Evolutionary conservation across 1,140 invertebrate genomes (phyloP).

Genomic region (Bradynema listronoti): DNA sequence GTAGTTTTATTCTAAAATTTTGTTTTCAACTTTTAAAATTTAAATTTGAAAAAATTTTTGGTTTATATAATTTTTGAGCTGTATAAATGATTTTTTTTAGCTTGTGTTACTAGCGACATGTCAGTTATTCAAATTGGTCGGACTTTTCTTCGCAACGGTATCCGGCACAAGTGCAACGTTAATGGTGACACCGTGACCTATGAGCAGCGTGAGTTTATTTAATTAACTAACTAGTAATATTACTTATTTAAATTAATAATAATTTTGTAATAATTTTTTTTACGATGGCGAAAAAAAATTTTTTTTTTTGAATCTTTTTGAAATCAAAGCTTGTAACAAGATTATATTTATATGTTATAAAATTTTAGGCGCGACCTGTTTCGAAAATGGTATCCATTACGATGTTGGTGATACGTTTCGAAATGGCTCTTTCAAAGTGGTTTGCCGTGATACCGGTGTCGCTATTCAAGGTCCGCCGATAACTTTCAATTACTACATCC

Average conservation of each 20-base stretch:
- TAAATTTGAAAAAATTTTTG: no score
- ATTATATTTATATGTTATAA: not conserved
- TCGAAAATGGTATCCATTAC: constrained; percentile 55
- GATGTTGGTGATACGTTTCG: constrained; percentile 53
- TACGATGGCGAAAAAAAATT: no score
- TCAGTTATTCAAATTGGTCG: constrained; percentile 56
- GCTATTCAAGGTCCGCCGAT: constrained; percentile 37
- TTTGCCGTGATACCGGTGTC: constrained; percentile 48
- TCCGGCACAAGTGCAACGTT: constrained; percentile 47
- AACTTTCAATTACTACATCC: not conserved
- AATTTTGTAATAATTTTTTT: not conserved
- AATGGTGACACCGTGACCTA: constrained; percentile 55
- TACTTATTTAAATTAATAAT: not conserved
- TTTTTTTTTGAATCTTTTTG: no score
- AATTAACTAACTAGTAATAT: constrained; percentile 5
- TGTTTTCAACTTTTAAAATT: constrained; percentile 2
- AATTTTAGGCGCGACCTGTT: constrained; percentile 52
- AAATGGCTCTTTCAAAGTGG: constrained; percentile 55
- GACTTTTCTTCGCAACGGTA: constrained; percentile 49
- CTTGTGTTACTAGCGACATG: constrained; percentile 51
- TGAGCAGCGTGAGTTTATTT: constrained; percentile 46
- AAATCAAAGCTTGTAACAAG: no score
- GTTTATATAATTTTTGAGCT: no score
- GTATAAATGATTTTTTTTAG: constrained; percentile 25
- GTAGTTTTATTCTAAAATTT: constrained; percentile 22